These are phyloP conservation scores for Harlomillsia oculata DNA, from an alignment of 1,140 invertebrate genomes.

Conservation along the genomic window DNA sequence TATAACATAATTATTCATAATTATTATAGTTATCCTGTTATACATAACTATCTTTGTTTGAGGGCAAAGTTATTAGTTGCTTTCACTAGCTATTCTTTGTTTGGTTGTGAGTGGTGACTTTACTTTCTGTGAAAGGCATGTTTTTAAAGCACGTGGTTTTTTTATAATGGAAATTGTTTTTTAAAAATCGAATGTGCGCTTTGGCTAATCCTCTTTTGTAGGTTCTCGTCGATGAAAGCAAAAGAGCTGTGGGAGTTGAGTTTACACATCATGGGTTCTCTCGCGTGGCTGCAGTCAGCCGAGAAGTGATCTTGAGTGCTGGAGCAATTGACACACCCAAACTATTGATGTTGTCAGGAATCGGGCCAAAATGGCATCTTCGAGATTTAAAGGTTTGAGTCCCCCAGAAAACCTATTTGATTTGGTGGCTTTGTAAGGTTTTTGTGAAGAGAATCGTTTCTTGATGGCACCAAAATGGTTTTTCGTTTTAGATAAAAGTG, in stretches of 20 bases:
- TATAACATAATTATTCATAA: no score
- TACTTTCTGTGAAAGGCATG: background rate
- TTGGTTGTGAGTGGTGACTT: no score
- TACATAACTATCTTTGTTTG: no score
- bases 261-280: slow-evolving; percentile 9
- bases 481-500: slow-evolving; percentile 14
- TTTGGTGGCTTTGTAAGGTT: background rate
- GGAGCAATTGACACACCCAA: slow-evolving; percentile 14
- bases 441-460: background rate
- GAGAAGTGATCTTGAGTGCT: no score
- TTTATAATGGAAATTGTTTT: background rate
- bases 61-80: background rate
- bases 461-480: background rate
- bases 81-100: background rate
- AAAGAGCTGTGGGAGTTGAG: slow-evolving; percentile 2
- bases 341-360: slow-evolving; percentile 15
- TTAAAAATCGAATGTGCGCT: background rate
- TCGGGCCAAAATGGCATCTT: slow-evolving; percentile 10
- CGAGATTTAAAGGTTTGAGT: background rate
- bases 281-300: no score
- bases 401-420: background rate
- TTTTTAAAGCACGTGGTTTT: background rate
- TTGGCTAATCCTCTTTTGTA: slow-evolving; percentile 5
- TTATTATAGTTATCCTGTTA: no score
- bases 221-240: slow-evolving; percentile 7